These are phyloP conservation scores for Caenorhabditis imperialis DNA, from an alignment of 2,888 invertebrate species.

Conservation along the genomic window DNA sequence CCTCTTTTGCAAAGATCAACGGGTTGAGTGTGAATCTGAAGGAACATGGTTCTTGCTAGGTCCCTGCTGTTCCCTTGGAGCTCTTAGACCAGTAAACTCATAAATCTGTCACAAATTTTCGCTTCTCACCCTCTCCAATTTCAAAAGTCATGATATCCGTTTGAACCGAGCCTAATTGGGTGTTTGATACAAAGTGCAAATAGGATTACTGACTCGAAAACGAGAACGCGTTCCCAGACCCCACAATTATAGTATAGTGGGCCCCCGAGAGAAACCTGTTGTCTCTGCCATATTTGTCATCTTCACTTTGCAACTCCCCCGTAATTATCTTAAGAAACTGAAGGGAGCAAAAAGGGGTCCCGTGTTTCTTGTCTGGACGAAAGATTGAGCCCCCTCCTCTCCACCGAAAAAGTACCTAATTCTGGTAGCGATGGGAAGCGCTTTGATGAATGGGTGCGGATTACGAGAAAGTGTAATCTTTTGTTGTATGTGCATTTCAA, in stretches of 20 bases:
- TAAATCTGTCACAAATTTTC: too few relatives aligned
- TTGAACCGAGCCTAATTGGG: constrained; percentile 16
- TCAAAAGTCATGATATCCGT: constrained; percentile 14
- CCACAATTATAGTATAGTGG: neutral
- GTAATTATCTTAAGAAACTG: constrained; percentile 37
- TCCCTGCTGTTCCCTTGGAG: too few relatives aligned
- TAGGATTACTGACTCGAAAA: neutral
- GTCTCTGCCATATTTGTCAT: constrained; percentile 17
- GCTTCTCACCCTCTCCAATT: constrained; percentile 16
- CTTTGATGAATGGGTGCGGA: constrained; percentile 54
- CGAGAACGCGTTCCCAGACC: constrained; percentile 6
- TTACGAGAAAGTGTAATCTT: constrained; percentile 48
- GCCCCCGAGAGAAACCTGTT: too few relatives aligned
- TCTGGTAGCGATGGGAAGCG: constrained; percentile 39
- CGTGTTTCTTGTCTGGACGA: constrained; percentile 18
- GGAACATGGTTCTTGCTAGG: too few relatives aligned
- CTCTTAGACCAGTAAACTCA: too few relatives aligned
- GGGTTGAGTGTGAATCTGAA: constrained; percentile 77
- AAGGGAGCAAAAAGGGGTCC: constrained; percentile 11
- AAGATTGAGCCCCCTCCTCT: constrained; percentile 12
- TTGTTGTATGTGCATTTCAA: constrained; percentile 33
- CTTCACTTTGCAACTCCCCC: constrained; percentile 26
- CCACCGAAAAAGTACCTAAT: constrained; percentile 22
- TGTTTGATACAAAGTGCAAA: constrained; percentile 15
- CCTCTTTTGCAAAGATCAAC: constrained; percentile 77